These are phyloP conservation scores for Falco concolor DNA, from an alignment of 2,797 vertebrate species.

Conservation along the genomic window DNA sequence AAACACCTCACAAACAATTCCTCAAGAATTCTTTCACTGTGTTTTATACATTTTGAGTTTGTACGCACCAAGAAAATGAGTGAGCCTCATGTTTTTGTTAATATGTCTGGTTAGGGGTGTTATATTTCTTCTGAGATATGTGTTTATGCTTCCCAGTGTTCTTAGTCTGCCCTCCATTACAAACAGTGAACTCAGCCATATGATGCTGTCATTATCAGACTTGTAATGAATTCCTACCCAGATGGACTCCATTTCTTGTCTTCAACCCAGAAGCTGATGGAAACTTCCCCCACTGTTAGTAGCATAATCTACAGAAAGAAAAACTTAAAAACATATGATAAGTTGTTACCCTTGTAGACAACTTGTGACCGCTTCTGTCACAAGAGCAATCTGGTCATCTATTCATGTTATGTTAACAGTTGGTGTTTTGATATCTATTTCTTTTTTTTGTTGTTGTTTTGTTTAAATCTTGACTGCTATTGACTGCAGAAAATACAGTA, in stretches of 20 bases:
- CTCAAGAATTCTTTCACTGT: not conserved
- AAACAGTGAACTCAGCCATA: not conserved
- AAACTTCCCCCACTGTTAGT: not conserved
- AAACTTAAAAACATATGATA: not conserved
- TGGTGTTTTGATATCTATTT: conserved; percentile 26
- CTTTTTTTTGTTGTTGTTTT: not conserved
- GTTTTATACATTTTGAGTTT: not conserved
- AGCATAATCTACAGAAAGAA: not conserved
- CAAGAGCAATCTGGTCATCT: conserved; percentile 28
- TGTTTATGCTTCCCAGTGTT: not conserved
- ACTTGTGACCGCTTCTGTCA: not conserved
- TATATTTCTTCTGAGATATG: not conserved
- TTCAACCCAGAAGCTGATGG: not conserved
- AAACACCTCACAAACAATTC: not conserved
- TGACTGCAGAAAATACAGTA: not conserved
- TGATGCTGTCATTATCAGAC: not conserved
- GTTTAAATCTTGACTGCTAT: not conserved
- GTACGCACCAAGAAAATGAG: not conserved
- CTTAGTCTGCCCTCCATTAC: not conserved
- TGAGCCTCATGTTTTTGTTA: not conserved
- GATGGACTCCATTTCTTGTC: not conserved
- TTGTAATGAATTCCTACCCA: not conserved
- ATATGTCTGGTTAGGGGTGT: not conserved
- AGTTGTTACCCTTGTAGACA: not conserved
- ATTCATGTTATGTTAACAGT: not conserved